phyloP scores from a whole-genome alignment of 2,888 invertebrate species.

The Orgyia antiqua region DNA sequence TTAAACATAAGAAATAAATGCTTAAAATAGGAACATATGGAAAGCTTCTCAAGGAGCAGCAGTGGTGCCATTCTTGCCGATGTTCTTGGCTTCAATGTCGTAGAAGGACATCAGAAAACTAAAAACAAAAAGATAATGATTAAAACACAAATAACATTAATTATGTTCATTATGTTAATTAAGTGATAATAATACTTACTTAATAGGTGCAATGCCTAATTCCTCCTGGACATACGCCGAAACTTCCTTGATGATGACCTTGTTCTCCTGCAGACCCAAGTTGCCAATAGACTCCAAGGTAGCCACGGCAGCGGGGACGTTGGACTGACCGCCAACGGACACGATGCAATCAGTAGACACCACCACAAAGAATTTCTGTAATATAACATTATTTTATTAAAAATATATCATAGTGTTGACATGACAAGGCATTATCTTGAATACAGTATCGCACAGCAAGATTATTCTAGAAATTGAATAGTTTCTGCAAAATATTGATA shows the following conservation, averaged over 20 bases:
- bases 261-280: slow-evolving; percentile 36
- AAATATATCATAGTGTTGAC: too few relatives aligned
- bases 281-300: slow-evolving; percentile 46
- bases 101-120: slow-evolving; percentile 56
- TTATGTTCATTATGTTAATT: too few relatives aligned
- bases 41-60: too few relatives aligned
- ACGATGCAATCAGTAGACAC: slow-evolving; percentile 32
- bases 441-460: too few relatives aligned
- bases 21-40: too few relatives aligned
- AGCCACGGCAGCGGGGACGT: slow-evolving; percentile 32
- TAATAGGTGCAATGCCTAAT: slow-evolving; percentile 40
- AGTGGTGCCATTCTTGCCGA: slow-evolving; percentile 22
- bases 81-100: slow-evolving; percentile 37
- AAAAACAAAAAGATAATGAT: slow-evolving; percentile 23
- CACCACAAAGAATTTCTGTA: slow-evolving; percentile 37
- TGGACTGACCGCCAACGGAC: slow-evolving; percentile 25
- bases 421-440: too few relatives aligned
- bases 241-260: slow-evolving; percentile 39
- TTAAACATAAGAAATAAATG: too few relatives aligned
- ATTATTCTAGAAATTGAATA: too few relatives aligned
- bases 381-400: slow-evolving; percentile 3
- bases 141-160: too few relatives aligned
- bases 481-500: too few relatives aligned
- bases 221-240: slow-evolving; percentile 42
- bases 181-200: slow-evolving; percentile 25